These are phyloP conservation scores for Mythimna ferrago DNA, from an alignment of 2,888 invertebrate genomes.

Conservation along the genomic window DNA sequence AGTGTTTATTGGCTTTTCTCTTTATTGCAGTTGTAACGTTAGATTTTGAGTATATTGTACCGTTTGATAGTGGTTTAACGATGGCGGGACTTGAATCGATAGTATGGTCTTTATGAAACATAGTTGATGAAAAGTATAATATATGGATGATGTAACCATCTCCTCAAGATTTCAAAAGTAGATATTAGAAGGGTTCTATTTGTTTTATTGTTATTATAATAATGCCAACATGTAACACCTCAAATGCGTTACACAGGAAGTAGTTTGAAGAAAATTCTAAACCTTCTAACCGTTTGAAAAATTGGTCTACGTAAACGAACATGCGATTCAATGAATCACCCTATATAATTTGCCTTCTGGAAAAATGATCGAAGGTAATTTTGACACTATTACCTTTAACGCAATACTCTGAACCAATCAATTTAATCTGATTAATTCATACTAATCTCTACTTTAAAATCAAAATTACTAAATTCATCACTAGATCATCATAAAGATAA, in stretches of 20 bases:
- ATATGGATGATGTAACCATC: conserved; percentile 16
- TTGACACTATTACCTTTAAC: no score
- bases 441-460: background rate
- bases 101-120: conserved; percentile 32
- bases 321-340: no score
- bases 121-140: conserved; percentile 31
- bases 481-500: conserved; percentile 1
- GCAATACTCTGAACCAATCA: background rate
- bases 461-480: background rate
- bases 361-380: no score
- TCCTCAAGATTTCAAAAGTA: background rate
- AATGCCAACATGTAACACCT: no score
- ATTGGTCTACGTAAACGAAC: no score
- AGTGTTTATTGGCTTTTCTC: conserved; percentile 79
- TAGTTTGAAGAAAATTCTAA: no score
- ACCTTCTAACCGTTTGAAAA: no score
- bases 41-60: conserved; percentile 68
- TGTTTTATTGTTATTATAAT: background rate
- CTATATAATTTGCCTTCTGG: no score
- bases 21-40: conserved; percentile 76
- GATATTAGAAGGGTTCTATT: background rate
- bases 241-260: no score
- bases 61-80: conserved; percentile 64
- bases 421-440: background rate
- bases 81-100: conserved; percentile 49